phyloP scores from a whole-genome alignment of 2,113 vertebrate genomes.

The Struthio camelus region DNA sequence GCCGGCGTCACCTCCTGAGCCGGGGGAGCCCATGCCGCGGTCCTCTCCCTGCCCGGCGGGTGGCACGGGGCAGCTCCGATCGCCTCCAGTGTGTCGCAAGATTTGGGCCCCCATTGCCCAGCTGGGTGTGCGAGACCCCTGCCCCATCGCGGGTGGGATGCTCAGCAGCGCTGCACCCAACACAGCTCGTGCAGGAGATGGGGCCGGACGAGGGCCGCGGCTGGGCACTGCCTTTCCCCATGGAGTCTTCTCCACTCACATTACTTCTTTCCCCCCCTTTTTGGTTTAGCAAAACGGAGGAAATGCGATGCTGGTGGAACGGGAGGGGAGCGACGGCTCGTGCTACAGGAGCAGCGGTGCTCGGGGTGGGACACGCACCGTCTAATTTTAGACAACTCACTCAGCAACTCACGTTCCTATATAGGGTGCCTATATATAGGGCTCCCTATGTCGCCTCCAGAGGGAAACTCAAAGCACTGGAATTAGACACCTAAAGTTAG shows the following conservation, averaged over 20 bases:
- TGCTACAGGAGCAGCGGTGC: neutral
- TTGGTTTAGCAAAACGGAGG: neutral
- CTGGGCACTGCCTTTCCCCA: too few species aligned
- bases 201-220: too few species aligned
- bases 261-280: rapidly evolving
- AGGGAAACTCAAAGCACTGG: neutral
- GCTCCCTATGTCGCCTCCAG: neutral
- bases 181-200: rapidly evolving
- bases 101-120: neutral
- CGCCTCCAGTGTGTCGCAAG: rapidly evolving
- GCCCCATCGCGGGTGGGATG: rapidly evolving
- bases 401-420: constrained; percentile 33
- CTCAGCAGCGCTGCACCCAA: neutral
- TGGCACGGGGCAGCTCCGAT: neutral
- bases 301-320: neutral
- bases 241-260: neutral
- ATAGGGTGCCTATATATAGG: constrained; percentile 54
- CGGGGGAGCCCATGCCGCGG: neutral
- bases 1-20: neutral
- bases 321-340: neutral
- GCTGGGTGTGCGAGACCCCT: rapidly evolving
- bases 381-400: constrained; percentile 62
- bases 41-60: rapidly evolving
- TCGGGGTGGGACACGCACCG: neutral
- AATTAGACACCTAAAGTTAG: neutral